These are phyloP conservation scores for Manis crassicaudata DNA, from an alignment of 2,797 vertebrate genomes.

Conservation along the genomic window DNA sequence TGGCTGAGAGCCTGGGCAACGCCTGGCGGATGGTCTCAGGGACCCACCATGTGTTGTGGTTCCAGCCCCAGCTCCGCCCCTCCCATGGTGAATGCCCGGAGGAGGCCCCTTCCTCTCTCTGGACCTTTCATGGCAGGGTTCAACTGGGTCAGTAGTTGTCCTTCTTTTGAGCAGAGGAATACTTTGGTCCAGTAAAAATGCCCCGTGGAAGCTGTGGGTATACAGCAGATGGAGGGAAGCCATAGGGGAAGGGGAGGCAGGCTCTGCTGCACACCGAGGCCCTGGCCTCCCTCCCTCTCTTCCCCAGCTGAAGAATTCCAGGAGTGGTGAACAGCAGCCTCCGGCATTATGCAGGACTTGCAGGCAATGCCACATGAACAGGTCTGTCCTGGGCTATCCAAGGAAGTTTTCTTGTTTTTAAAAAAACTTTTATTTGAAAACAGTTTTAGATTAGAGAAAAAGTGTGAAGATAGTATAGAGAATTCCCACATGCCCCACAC, in stretches of 20 bases:
- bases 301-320: not conserved
- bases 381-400: not conserved
- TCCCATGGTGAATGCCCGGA: not conserved
- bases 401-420: not conserved
- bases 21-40: not conserved
- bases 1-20: not conserved
- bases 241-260: too few species aligned
- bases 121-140: not conserved
- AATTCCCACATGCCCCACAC: not conserved
- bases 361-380: not conserved
- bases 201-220: not conserved
- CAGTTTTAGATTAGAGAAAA: constrained; percentile 6
- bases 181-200: not conserved
- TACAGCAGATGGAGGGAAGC: not conserved
- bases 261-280: not conserved
- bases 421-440: constrained; percentile 8
- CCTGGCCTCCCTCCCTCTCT: not conserved
- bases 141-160: not conserved
- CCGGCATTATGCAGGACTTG: not conserved
- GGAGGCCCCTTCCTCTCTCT: not conserved
- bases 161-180: not conserved
- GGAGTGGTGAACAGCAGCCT: not conserved
- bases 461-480: not conserved
- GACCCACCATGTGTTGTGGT: not conserved
- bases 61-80: not conserved